Conservation (phyloP, 2,113 vertebrate genomes). For the Xiphophorus hellerii region DNA sequence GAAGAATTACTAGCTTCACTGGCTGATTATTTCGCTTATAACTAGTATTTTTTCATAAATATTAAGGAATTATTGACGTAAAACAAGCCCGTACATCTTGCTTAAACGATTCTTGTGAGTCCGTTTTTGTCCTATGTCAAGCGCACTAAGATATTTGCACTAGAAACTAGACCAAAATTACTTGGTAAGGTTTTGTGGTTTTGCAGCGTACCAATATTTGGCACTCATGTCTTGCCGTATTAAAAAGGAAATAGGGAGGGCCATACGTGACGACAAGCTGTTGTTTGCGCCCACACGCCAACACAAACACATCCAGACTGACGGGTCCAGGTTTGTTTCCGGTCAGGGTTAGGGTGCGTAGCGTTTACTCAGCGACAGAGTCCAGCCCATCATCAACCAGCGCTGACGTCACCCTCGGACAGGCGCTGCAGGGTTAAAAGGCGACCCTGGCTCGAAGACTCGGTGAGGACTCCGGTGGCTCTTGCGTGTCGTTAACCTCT, state of each 20-base stretch:
- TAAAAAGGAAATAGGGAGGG: conserved; percentile 60
- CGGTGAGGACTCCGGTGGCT: conserved; percentile 56
- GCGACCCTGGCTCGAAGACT: conserved; percentile 55
- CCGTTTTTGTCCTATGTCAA: too few relatives aligned
- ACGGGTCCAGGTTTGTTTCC: conserved; percentile 68
- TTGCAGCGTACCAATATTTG: neutral
- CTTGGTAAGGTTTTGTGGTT: too few relatives aligned
- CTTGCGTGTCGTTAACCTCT: conserved; percentile 72
- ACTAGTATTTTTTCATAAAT: too few relatives aligned
- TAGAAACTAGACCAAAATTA: too few relatives aligned
- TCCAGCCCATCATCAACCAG: conserved; percentile 55
- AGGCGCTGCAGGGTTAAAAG: conserved; percentile 68
- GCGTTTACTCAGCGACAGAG: conserved; percentile 59
- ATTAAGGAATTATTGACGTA: too few relatives aligned
- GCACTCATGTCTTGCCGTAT: neutral
- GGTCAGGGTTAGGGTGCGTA: conserved; percentile 48
- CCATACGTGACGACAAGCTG: conserved; percentile 47
- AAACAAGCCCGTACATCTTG: too few relatives aligned
- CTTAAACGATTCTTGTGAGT: too few relatives aligned
- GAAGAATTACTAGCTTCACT: too few relatives aligned
- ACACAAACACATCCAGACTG: conserved; percentile 46
- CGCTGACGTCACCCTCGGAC: conserved; percentile 49
- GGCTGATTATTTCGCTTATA: too few relatives aligned
- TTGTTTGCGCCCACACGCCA: conserved; percentile 28
- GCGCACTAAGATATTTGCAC: too few relatives aligned